Percentiles rank a stretch among this genome's conserved stretches.
Evolutionary conservation across 2,113 vertebrate species (phyloP).

Genomic region (Physeter macrocephalus): DNA sequence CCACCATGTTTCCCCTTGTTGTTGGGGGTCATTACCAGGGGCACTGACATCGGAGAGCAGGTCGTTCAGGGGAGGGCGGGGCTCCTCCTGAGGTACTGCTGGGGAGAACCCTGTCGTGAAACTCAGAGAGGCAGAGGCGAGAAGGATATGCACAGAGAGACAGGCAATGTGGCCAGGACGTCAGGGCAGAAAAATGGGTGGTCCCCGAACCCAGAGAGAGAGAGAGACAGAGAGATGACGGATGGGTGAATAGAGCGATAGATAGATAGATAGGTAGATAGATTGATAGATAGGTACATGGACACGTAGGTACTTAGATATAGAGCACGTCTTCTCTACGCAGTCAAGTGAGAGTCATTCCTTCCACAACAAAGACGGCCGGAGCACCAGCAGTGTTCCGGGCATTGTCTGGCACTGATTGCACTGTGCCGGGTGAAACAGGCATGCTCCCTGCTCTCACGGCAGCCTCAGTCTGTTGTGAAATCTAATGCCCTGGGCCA

Average conservation of each 20-base stretch:
- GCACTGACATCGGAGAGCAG: neutral
- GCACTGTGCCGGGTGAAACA: neutral
- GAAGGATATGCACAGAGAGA: neutral
- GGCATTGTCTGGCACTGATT: neutral
- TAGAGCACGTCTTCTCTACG: neutral
- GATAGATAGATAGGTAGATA: too few relatives aligned
- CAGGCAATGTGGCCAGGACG: neutral
- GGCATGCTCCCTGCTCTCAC: neutral
- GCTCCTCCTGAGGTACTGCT: neutral
- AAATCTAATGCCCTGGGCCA: neutral
- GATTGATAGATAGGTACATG: neutral
- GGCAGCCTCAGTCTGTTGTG: neutral
- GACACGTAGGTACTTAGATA: too few relatives aligned
- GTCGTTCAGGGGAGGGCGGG: neutral
- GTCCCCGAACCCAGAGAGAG: neutral
- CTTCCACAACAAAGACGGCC: neutral
- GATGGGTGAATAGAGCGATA: neutral
- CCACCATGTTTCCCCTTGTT: neutral
- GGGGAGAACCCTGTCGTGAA: neutral
- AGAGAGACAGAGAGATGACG: neutral
- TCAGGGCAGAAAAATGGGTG: neutral
- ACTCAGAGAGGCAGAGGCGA: too few relatives aligned
- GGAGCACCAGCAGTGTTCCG: neutral
- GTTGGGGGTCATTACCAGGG: neutral
- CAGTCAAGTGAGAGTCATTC: neutral